Evolutionary conservation across 1,140 invertebrate species (phyloP), one percentile per base, ranked within the genome.

Genomic region (Papilio polytes): DNA sequence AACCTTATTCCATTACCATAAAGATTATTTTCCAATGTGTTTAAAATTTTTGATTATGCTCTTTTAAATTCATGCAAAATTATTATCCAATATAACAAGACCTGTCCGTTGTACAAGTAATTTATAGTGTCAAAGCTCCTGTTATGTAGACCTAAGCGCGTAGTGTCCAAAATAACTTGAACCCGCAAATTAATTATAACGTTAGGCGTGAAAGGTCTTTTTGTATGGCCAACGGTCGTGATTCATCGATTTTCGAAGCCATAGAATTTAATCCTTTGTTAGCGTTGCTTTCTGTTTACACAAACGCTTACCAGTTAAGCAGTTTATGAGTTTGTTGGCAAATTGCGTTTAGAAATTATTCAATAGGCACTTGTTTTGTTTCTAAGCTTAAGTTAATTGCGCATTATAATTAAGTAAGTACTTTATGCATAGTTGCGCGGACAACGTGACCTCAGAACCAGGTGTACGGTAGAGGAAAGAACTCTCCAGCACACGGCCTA

Each of bases 241-340:
- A 92, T 91, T 92, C 85, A 94, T 94, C 90, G 93, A 94, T 94
- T 94, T 93, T 93, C 88, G 93, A 94, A 94, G 87, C 93, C 93
- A 63, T 86, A 88, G 80, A 81, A 82, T 26, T 73, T 92, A 94
- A 94, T 90, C 89, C 92, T 90, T 87, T 92, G 92, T 93, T 92
- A 90, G 87, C 84, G 90, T 88, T 88, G 82, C 87, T 92, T 87
- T 88, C 87, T 93, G 93, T 92, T 94, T 92, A 94, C 92, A 94
- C 89, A 92, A 93, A 91, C 90, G 90, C 90, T 93, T 94, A 93
- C 88, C 81, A 91, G 88, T 90, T 94, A 94, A 94, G 93, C 85
- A 93, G 90, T 92, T 93, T 91, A 92, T 85, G 85, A 90, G 90
- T 92, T 85, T 84, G 84, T 84, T 82, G 80, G 77, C 56, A 66